Conservation (phyloP, 2,888 invertebrate species). For the Apotomis betuletana region DNA sequence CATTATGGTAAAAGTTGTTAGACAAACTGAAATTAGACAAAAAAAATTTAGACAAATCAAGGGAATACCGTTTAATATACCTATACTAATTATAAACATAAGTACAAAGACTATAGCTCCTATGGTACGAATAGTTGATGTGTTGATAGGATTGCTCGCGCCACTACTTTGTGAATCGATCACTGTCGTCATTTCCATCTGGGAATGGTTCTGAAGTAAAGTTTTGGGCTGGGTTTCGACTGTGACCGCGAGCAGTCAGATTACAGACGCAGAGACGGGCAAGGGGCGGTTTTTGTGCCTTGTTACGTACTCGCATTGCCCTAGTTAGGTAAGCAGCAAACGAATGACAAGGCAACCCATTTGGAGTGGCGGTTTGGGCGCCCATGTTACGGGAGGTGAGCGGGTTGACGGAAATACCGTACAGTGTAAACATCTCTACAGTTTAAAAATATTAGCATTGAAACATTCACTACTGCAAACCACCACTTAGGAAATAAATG, state of each 20-base stretch:
- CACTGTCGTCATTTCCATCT: constrained; percentile 7
- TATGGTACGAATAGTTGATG: too few species aligned
- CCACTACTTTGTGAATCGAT: constrained; percentile 3
- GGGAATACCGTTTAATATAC: too few species aligned
- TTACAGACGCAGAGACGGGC: constrained; percentile 7
- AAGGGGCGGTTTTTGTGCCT: constrained; percentile 17
- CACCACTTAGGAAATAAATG: too few species aligned
- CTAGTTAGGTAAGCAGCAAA: constrained; percentile 34
- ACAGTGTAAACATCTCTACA: neutral
- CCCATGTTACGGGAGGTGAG: constrained; percentile 14
- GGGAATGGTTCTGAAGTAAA: constrained; percentile 7
- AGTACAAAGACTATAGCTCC: too few species aligned
- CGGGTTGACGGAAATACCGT: neutral
- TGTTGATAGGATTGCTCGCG: neutral
- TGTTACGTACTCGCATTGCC: constrained; percentile 22
- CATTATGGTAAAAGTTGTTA: too few species aligned
- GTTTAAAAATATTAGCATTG: neutral
- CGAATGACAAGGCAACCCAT: constrained; percentile 30
- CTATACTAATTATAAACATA: too few species aligned
- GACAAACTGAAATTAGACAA: too few species aligned
- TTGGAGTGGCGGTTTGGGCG: constrained; percentile 24
- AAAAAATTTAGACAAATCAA: too few species aligned
- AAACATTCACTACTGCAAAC: too few species aligned
- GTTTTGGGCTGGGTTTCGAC: constrained; percentile 13
- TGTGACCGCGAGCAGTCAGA: constrained; percentile 13